A percentile compares a stretch with the other conserved stretches of the same genome.
Conservation (phyloP, 2,797 vertebrate species). For the Epinephelus coioides region DNA sequence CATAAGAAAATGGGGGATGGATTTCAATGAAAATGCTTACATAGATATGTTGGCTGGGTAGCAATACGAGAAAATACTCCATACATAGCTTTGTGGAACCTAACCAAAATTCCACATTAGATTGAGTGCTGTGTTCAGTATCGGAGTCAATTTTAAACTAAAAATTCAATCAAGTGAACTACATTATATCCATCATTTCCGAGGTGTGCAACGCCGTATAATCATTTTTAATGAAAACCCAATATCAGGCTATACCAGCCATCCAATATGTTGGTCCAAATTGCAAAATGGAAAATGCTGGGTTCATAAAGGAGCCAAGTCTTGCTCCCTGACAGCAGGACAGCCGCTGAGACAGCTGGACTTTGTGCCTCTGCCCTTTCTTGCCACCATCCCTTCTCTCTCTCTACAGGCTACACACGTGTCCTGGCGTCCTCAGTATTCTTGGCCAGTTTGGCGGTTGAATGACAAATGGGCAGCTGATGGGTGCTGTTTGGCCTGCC, state of each 20-base stretch:
- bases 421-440: slow-evolving; percentile 39
- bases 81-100: not conserved
- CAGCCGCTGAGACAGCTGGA: slow-evolving; percentile 21
- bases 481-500: slow-evolving; percentile 49
- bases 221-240: slow-evolving; percentile 15
- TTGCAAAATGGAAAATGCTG: slow-evolving; percentile 23
- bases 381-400: slow-evolving; percentile 20
- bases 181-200: slow-evolving; percentile 9
- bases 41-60: not conserved
- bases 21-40: not conserved
- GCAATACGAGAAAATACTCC: not conserved
- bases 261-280: slow-evolving; percentile 13
- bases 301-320: slow-evolving; percentile 34
- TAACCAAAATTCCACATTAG: slow-evolving; percentile 4
- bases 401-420: slow-evolving; percentile 47
- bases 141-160: slow-evolving; percentile 7
- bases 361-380: slow-evolving; percentile 16
- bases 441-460: slow-evolving; percentile 30
- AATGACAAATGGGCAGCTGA: slow-evolving; percentile 66
- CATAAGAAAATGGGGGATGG: too few relatives aligned
- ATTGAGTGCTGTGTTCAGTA: slow-evolving; percentile 5
- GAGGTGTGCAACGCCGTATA: slow-evolving; percentile 4
- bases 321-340: slow-evolving; percentile 31
- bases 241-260: slow-evolving; percentile 20
- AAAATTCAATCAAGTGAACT: slow-evolving; percentile 10